Conservation (phyloP, 2,797 vertebrate genomes). For the Spinus pinus region DNA sequence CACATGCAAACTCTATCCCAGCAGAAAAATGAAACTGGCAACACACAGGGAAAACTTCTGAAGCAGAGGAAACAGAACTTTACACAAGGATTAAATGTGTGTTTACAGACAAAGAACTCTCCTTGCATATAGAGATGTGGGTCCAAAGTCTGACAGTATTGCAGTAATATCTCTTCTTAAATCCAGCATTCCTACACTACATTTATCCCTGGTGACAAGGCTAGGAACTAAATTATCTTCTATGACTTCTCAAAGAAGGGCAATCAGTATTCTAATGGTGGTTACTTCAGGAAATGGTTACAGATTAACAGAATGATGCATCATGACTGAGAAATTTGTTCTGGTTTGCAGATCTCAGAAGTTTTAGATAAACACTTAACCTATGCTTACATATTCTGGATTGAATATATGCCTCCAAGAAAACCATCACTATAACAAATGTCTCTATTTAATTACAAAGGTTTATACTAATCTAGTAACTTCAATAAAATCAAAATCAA, state of each 20-base stretch:
- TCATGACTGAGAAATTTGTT: neutral
- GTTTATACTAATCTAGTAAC: neutral
- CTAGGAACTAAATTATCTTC: neutral
- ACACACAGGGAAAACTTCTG: neutral
- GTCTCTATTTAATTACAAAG: neutral
- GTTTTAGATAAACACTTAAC: neutral
- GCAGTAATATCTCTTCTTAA: neutral
- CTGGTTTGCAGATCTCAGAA: neutral
- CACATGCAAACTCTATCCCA: neutral
- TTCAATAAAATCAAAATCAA: neutral
- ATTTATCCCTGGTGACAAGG: neutral
- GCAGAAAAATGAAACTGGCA: neutral
- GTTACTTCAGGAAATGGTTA: neutral
- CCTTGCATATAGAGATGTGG: neutral
- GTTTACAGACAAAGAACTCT: neutral
- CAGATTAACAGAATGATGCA: neutral
- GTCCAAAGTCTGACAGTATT: neutral
- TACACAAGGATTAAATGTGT: rapidly evolving
- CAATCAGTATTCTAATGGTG: neutral
- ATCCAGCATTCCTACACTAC: neutral
- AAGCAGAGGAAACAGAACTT: neutral
- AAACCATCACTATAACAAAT: neutral
- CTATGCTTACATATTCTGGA: neutral
- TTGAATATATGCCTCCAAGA: neutral
- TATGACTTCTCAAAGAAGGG: neutral